These are phyloP conservation scores for Agelaius phoeniceus DNA, from an alignment of 2,113 vertebrate genomes.

Conservation along the genomic window DNA sequence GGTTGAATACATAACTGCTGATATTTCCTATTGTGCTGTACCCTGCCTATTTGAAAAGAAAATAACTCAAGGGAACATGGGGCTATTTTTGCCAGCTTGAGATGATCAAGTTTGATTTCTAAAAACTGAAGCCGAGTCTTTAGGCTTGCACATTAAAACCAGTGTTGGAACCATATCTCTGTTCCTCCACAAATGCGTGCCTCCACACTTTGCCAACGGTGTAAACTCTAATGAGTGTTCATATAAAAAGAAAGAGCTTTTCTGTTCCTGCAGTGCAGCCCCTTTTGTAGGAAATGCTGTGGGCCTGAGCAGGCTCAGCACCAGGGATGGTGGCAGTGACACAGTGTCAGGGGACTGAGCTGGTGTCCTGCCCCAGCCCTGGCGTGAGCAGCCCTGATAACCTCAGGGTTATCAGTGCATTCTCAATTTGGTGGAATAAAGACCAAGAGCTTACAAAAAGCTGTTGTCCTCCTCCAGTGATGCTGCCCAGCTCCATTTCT, in stretches of 20 bases:
- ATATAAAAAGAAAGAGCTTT: not conserved
- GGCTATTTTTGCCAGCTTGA: slow-evolving; percentile 51
- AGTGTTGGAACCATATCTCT: not conserved
- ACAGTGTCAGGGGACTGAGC: not conserved
- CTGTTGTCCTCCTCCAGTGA: not conserved
- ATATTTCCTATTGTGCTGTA: slow-evolving; percentile 21
- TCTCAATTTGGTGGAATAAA: not conserved
- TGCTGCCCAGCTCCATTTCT: not conserved
- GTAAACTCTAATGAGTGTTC: not conserved
- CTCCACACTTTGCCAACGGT: not conserved
- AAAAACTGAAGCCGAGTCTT: not conserved
- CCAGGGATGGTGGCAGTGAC: not conserved
- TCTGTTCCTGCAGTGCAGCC: not conserved
- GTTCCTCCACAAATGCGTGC: not conserved
- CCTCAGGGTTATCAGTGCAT: not conserved
- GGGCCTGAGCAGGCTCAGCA: not conserved
- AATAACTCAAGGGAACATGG: slow-evolving; percentile 31
- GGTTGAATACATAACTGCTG: slow-evolving; percentile 46
- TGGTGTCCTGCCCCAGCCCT: not conserved
- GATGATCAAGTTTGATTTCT: slow-evolving; percentile 49
- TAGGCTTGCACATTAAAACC: not conserved
- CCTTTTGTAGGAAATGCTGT: not conserved
- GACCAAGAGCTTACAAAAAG: not conserved
- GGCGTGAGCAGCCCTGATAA: not conserved
- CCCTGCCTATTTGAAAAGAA: slow-evolving; percentile 33